Conservation (phyloP, 2,797 vertebrate species). For the Siniperca obscura region DNA sequence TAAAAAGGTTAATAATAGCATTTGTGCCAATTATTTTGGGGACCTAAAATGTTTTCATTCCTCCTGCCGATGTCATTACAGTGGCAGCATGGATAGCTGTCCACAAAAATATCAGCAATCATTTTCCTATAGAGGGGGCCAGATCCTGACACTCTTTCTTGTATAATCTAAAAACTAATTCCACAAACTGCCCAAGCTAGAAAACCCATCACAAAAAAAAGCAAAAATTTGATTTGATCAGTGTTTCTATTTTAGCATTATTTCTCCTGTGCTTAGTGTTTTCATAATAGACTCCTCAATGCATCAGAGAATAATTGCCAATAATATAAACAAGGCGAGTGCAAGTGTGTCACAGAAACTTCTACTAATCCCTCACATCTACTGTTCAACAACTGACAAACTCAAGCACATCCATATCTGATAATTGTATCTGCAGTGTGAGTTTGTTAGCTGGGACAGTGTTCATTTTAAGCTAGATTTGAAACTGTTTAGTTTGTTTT, state of each 20-base stretch:
- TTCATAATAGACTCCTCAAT: not conserved
- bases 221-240: not conserved
- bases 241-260: not conserved
- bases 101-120: not conserved
- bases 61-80: not conserved
- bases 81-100: not conserved
- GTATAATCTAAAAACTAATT: not conserved
- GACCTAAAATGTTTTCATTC: not conserved
- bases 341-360: not conserved
- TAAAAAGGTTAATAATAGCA: not conserved
- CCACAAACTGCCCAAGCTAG: not conserved
- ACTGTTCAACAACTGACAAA: not conserved
- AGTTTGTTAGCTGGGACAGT: not conserved
- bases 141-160: conserved; percentile 7
- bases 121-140: not conserved
- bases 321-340: not conserved
- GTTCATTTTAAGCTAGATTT: not conserved
- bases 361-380: not conserved
- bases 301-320: not conserved
- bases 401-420: not conserved
- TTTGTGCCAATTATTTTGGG: not conserved
- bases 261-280: not conserved
- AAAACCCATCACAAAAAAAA: not conserved
- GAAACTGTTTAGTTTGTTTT: not conserved
- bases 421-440: no score